Conservation (phyloP, 1,140 invertebrate species). For the Caerostris extrusa region DNA sequence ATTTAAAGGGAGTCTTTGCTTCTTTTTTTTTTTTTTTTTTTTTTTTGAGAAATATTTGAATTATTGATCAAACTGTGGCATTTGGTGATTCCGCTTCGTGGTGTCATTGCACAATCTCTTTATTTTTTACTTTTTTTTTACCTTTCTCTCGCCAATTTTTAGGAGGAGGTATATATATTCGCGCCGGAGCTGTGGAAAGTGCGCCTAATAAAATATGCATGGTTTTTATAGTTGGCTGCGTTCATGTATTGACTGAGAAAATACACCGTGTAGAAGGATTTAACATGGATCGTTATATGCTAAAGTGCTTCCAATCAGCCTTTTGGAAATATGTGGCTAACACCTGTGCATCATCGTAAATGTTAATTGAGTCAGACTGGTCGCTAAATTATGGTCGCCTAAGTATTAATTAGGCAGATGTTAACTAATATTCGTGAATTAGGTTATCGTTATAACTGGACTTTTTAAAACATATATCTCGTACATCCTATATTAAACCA, state of each 20-base stretch:
- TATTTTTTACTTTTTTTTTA: neutral
- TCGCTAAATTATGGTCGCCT: too few relatives aligned
- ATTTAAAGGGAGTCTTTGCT: constrained; percentile 7
- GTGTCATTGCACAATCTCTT: neutral
- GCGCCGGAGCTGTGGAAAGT: neutral
- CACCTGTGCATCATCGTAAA: too few relatives aligned
- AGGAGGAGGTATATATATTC: neutral
- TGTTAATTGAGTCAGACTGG: too few relatives aligned
- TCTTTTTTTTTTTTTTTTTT: neutral
- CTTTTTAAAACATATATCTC: too few relatives aligned
- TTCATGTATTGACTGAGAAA: neutral
- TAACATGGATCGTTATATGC: neutral
- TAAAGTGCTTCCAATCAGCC: neutral
- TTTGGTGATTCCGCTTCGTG: neutral
- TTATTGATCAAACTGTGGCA: constrained; percentile 42
- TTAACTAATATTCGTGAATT: too few relatives aligned
- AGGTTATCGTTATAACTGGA: too few relatives aligned
- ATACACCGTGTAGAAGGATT: neutral
- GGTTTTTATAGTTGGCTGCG: neutral
- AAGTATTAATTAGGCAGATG: too few relatives aligned
- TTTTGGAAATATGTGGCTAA: too few relatives aligned
- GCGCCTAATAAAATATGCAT: constrained; percentile 27
- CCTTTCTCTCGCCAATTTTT: neutral
- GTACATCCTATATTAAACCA: too few relatives aligned
- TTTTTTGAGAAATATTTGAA: neutral